Evolutionary conservation across 1,140 invertebrate species (phyloP).

Genomic region (Drosophila ambigua): DNA sequence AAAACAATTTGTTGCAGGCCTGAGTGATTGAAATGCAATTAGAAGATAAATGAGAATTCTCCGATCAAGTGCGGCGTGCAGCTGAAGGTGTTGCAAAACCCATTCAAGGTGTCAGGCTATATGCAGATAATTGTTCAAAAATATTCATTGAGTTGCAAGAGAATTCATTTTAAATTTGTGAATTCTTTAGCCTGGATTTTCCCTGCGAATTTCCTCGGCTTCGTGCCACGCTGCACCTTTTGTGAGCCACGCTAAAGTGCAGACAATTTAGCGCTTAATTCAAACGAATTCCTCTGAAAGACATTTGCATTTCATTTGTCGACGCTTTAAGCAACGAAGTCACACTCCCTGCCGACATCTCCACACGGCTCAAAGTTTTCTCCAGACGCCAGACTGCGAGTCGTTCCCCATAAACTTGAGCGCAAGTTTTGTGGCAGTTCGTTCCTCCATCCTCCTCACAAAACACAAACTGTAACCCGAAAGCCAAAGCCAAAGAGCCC

Average conservation of each 20-base stretch:
- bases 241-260: slow-evolving; percentile 34
- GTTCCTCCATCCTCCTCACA: neutral
- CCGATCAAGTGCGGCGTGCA: slow-evolving; percentile 2
- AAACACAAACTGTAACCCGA: slow-evolving; percentile 20
- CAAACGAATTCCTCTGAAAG: slow-evolving; percentile 63
- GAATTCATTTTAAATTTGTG: neutral
- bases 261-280: slow-evolving; percentile 63
- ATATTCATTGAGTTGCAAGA: neutral
- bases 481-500: slow-evolving; percentile 17
- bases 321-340: slow-evolving; percentile 50
- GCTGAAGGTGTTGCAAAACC: slow-evolving; percentile 1
- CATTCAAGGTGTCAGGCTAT: slow-evolving; percentile 6
- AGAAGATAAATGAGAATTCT: slow-evolving; percentile 30
- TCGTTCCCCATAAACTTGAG: slow-evolving; percentile 65
- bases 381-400: slow-evolving; percentile 15
- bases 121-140: slow-evolving; percentile 1
- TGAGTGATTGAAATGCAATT: slow-evolving; percentile 48
- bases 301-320: slow-evolving; percentile 56
- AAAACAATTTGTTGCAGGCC: slow-evolving; percentile 31
- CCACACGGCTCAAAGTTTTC: slow-evolving; percentile 17
- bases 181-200: slow-evolving; percentile 3
- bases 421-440: slow-evolving; percentile 67
- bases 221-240: slow-evolving; percentile 40
- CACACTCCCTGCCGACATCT: neutral
- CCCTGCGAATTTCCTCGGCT: slow-evolving; percentile 5